phyloP scores from a whole-genome alignment of 2,888 invertebrate species.

The Ectemnius lituratus region DNA sequence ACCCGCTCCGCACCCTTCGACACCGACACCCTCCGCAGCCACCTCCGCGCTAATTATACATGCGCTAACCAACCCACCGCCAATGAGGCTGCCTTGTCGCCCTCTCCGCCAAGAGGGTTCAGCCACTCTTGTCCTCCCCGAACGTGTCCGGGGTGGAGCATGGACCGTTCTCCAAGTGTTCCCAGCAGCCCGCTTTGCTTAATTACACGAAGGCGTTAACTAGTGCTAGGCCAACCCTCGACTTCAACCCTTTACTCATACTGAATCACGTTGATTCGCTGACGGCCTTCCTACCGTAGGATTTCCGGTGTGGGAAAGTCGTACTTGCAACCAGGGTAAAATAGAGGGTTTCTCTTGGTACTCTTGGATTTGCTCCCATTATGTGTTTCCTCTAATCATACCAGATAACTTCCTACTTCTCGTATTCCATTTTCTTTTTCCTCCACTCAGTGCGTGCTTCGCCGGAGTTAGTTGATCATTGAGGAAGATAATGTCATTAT shows the following conservation, averaged over 20 bases:
- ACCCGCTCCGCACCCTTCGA: slow-evolving; percentile 13
- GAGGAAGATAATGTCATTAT: neutral
- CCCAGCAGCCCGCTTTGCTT: slow-evolving; percentile 68
- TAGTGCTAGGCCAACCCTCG: slow-evolving; percentile 67
- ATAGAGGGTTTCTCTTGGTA: neutral
- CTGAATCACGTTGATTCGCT: slow-evolving; percentile 68
- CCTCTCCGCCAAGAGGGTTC: slow-evolving; percentile 57
- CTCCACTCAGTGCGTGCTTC: neutral
- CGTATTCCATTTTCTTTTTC: too few species aligned
- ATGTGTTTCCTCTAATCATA: neutral
- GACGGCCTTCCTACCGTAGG: slow-evolving; percentile 20
- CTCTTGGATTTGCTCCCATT: neutral
- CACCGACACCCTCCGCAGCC: slow-evolving; percentile 26
- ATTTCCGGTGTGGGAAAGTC: slow-evolving; percentile 38
- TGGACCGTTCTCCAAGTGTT: slow-evolving; percentile 54
- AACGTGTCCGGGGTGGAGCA: slow-evolving; percentile 67
- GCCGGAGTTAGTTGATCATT: neutral
- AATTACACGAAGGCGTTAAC: slow-evolving; percentile 77
- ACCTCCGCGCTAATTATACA: slow-evolving; percentile 73
- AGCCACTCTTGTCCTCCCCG: slow-evolving; percentile 58
- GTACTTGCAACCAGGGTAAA: neutral
- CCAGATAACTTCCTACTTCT: neutral
- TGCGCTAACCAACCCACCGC: slow-evolving; percentile 74
- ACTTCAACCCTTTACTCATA: slow-evolving; percentile 68
- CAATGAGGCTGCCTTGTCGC: slow-evolving; percentile 55